These are phyloP conservation scores for Microcebus tavaratra DNA, from an alignment of 2,113 vertebrate species.

Conservation along the genomic window DNA sequence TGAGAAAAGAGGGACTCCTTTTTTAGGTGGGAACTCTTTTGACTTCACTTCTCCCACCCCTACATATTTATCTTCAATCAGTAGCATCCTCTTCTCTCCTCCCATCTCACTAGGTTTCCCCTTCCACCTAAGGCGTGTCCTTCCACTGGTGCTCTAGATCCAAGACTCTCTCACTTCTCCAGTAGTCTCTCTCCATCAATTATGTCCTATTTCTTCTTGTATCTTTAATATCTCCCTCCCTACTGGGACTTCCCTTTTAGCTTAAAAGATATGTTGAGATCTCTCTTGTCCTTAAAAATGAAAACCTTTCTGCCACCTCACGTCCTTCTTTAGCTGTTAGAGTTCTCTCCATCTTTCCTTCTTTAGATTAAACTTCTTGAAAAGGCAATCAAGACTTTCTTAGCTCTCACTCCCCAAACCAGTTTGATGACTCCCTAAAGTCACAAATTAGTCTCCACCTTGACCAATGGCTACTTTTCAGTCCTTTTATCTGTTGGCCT, in stretches of 20 bases:
- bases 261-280: neutral
- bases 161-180: neutral
- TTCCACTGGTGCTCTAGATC: neutral
- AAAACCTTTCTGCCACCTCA: neutral
- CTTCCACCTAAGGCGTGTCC: neutral
- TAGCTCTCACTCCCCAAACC: neutral
- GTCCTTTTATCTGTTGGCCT: neutral
- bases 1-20: neutral
- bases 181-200: neutral
- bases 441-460: neutral
- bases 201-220: neutral
- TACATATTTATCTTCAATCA: neutral
- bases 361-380: neutral
- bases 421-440: neutral
- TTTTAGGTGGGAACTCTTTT: neutral
- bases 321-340: neutral
- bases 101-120: neutral
- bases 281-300: conserved; percentile 5
- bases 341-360: neutral
- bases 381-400: conserved; percentile 1
- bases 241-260: neutral
- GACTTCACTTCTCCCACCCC: neutral
- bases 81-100: neutral
- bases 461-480: neutral
- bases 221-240: neutral